Conservation (phyloP, 2,888 invertebrate genomes). For the Digitonthophagus gazella region DNA sequence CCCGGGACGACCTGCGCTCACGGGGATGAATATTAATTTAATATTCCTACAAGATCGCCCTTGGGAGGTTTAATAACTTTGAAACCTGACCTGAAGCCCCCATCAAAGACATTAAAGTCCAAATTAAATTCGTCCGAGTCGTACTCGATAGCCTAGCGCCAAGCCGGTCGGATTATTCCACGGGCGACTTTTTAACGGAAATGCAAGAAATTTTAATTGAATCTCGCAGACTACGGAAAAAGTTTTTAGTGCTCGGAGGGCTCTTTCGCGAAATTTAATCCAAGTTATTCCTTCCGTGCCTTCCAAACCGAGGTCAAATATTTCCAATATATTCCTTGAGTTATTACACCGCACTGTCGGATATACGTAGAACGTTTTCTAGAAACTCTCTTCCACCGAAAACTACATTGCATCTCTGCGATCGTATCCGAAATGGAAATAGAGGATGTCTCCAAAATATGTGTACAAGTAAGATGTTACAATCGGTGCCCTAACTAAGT, state of each 20-base stretch:
- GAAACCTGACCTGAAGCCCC: neutral
- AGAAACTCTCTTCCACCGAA: neutral
- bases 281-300: neutral
- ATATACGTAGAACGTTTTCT: neutral
- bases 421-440: neutral
- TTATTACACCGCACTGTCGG: neutral
- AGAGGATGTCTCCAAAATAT: too few species aligned
- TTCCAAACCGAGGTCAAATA: neutral
- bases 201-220: neutral
- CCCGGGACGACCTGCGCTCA: neutral
- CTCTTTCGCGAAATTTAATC: neutral
- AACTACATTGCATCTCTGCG: neutral
- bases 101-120: neutral
- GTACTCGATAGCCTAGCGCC: neutral
- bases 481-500: too few species aligned
- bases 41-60: neutral
- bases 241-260: neutral
- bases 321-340: neutral
- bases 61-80: constrained; percentile 10
- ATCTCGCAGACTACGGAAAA: neutral
- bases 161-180: neutral
- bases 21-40: neutral
- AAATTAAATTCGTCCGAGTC: constrained; percentile 1
- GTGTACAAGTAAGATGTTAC: too few species aligned
- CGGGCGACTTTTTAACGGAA: neutral